phyloP scores from a whole-genome alignment of 2,797 vertebrate species.

The Neosilurus mollespiculum region DNA sequence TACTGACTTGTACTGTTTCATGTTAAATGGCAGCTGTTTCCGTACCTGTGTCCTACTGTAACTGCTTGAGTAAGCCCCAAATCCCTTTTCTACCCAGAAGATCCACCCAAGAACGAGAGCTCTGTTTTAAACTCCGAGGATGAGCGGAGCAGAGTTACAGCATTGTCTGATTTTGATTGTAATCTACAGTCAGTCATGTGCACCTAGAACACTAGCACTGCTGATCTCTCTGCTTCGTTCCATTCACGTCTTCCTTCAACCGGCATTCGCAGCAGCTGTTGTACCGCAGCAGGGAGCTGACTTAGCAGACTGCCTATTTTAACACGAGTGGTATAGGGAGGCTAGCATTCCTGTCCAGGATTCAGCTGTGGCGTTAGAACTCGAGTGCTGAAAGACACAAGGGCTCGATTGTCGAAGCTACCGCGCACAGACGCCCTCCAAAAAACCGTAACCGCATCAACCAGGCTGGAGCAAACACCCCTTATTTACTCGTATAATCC shows the following conservation, averaged over 20 bases:
- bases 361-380: constrained; percentile 67
- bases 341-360: constrained; percentile 66
- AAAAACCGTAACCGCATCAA: constrained; percentile 34
- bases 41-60: constrained; percentile 68
- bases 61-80: constrained; percentile 24
- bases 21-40: constrained; percentile 81
- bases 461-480: constrained; percentile 6
- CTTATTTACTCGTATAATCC: background rate
- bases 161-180: background rate
- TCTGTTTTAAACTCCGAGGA: background rate
- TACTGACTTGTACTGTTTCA: constrained; percentile 68
- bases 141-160: too few species aligned
- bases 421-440: constrained; percentile 6
- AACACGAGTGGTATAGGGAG: constrained; percentile 64
- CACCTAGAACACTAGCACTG: background rate
- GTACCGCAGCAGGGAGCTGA: constrained; percentile 64
- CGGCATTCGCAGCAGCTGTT: constrained; percentile 71
- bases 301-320: constrained; percentile 72
- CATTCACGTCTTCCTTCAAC: constrained; percentile 22
- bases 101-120: background rate
- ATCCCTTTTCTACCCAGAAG: constrained; percentile 47
- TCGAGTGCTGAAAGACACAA: constrained; percentile 51
- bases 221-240: background rate
- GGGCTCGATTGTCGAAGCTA: constrained; percentile 43
- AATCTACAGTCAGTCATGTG: background rate